Conservation (phyloP, 2,113 vertebrate genomes). For the Furnarius figulus region DNA sequence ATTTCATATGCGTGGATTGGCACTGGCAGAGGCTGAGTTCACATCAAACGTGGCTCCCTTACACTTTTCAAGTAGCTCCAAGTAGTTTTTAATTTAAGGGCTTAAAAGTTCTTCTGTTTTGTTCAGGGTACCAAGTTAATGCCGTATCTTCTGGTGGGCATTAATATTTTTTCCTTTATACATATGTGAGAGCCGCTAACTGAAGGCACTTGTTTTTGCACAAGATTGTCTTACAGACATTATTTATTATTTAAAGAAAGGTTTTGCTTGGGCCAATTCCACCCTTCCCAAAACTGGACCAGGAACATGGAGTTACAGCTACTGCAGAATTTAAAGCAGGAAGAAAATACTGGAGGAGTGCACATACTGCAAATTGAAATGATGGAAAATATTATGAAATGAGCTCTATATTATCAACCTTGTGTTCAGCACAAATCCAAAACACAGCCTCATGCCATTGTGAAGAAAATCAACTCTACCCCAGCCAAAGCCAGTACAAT, state of each 20-base stretch:
- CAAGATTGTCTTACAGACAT: neutral
- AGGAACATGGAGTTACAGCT: neutral
- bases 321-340: neutral
- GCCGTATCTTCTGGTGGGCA: neutral
- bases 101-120: neutral
- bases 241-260: neutral
- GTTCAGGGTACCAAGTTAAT: neutral
- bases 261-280: neutral
- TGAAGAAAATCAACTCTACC: neutral
- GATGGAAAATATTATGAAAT: neutral
- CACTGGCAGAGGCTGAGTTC: neutral
- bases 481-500: neutral
- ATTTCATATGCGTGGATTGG: neutral
- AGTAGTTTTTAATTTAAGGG: neutral
- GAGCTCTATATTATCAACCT: neutral
- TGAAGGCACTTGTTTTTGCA: neutral
- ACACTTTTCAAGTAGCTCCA: neutral
- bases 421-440: neutral
- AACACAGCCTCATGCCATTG: neutral
- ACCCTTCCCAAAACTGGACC: neutral
- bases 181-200: neutral
- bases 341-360: neutral
- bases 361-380: neutral
- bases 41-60: neutral
- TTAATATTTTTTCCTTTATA: neutral